Evolutionary conservation across 2,888 invertebrate genomes (phyloP).

Genomic region (Mythimna loreyi): DNA sequence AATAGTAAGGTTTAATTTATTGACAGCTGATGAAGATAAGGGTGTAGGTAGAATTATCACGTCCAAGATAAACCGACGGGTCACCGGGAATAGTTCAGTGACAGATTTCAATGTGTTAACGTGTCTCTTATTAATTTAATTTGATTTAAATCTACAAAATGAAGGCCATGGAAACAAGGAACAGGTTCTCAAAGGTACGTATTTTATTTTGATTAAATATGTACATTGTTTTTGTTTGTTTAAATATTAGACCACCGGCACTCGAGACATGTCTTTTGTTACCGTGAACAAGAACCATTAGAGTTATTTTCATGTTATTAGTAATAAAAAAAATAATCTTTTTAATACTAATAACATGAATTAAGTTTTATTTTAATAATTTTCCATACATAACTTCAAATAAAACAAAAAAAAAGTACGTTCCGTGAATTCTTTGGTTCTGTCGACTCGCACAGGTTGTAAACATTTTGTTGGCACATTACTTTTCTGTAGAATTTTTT

Average conservation of each 20-base stretch:
- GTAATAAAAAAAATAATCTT: not conserved
- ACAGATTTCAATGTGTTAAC: constrained; percentile 64
- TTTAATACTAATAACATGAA: too few species aligned
- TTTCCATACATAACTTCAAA: not conserved
- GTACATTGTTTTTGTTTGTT: not conserved
- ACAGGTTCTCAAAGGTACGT: constrained; percentile 59
- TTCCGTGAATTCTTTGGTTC: not conserved
- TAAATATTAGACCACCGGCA: not conserved
- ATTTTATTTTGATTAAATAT: not conserved
- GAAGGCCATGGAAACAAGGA: constrained; percentile 79
- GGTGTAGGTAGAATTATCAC: constrained; percentile 70
- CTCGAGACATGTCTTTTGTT: not conserved
- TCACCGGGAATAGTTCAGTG: constrained; percentile 68
- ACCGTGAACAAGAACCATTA: too few species aligned
- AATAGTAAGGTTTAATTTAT: constrained; percentile 67
- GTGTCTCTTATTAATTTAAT: constrained; percentile 43
- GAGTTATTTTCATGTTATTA: not conserved
- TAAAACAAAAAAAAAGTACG: not conserved
- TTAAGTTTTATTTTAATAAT: not conserved
- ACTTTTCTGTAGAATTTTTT: not conserved
- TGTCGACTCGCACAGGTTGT: constrained; percentile 20
- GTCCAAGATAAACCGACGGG: constrained; percentile 69
- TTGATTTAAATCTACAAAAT: constrained; percentile 51
- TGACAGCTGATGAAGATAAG: constrained; percentile 78
- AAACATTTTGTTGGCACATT: constrained; percentile 48